Percentiles rank a stretch among this genome's conserved stretches.
phyloP scores from a whole-genome alignment of 2,797 vertebrate genomes.

The Falco cherrug region DNA sequence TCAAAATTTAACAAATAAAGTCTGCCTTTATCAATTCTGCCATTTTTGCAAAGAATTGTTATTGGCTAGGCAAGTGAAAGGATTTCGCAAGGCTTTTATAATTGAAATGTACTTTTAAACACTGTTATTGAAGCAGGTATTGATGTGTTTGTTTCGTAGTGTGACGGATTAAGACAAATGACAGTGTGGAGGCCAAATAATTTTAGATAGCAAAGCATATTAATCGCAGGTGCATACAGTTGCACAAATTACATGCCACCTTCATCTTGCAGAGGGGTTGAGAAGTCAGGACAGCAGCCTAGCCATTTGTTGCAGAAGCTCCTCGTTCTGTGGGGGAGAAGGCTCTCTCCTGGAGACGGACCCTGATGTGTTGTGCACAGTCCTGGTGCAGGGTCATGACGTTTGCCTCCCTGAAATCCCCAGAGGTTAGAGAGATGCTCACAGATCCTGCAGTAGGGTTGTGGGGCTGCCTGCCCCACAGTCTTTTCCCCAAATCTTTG shows the following conservation, averaged over 20 bases:
- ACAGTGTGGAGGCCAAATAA: background rate
- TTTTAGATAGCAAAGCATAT: background rate
- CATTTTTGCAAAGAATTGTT: background rate
- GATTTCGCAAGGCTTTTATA: background rate
- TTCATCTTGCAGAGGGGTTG: background rate
- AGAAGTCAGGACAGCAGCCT: background rate
- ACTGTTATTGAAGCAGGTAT: background rate
- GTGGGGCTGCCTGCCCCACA: background rate
- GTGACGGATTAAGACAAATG: background rate
- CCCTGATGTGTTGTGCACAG: background rate
- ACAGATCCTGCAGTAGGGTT: background rate
- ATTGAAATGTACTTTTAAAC: constrained; percentile 7
- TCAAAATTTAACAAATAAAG: constrained; percentile 8
- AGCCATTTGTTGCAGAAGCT: background rate
- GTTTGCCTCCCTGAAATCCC: background rate
- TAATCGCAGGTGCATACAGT: background rate
- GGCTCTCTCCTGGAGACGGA: background rate
- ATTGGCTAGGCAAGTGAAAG: background rate
- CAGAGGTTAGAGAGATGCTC: background rate
- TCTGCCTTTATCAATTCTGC: background rate
- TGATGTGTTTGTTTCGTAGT: background rate
- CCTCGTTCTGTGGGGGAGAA: fast-evolving
- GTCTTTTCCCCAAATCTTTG: background rate
- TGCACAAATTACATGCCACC: background rate
- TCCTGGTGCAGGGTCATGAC: background rate